Percentiles rank a stretch among this genome's conserved stretches.
phyloP scores from a whole-genome alignment of 2,888 invertebrate species.

The Venustoraphidia nigricollis region DNA sequence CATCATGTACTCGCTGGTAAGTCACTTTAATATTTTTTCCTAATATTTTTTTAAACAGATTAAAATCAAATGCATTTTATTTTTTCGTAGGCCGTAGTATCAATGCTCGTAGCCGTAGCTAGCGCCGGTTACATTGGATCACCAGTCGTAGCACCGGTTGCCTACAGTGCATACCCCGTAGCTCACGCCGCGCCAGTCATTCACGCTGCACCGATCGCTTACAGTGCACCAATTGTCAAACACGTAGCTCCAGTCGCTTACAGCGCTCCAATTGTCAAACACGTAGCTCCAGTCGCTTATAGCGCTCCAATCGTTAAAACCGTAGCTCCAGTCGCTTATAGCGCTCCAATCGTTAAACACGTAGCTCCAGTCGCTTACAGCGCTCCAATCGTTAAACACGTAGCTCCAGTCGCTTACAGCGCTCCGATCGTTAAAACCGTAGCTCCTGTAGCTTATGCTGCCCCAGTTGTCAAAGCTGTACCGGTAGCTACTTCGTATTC shows the following conservation, averaged over 20 bases:
- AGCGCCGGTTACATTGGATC: constrained; percentile 15
- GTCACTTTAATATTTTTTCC: not conserved
- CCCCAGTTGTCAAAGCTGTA: constrained; percentile 15
- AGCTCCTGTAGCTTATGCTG: constrained; percentile 17
- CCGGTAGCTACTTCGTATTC: constrained; percentile 17
- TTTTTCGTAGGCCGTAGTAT: constrained; percentile 9
- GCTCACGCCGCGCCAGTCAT: constrained; percentile 6
- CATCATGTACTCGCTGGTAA: constrained; percentile 8
- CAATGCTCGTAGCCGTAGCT: constrained; percentile 14
- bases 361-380: constrained; percentile 18
- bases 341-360: constrained; percentile 19
- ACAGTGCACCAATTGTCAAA: constrained; percentile 17
- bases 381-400: constrained; percentile 9
- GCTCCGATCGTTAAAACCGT: not conserved
- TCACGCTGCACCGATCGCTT: constrained; percentile 8
- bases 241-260: constrained; percentile 18
- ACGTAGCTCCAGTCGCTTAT: constrained; percentile 7
- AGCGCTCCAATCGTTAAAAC: constrained; percentile 1
- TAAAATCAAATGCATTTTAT: not conserved
- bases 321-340: constrained; percentile 15
- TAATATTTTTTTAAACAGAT: not conserved
- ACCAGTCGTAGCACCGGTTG: constrained; percentile 13
- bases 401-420: constrained; percentile 13
- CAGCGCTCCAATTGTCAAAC: constrained; percentile 12
- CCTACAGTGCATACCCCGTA: constrained; percentile 11